Evolutionary conservation across 2,797 vertebrate species (phyloP).

Genomic region (Ispidina lecontei): DNA sequence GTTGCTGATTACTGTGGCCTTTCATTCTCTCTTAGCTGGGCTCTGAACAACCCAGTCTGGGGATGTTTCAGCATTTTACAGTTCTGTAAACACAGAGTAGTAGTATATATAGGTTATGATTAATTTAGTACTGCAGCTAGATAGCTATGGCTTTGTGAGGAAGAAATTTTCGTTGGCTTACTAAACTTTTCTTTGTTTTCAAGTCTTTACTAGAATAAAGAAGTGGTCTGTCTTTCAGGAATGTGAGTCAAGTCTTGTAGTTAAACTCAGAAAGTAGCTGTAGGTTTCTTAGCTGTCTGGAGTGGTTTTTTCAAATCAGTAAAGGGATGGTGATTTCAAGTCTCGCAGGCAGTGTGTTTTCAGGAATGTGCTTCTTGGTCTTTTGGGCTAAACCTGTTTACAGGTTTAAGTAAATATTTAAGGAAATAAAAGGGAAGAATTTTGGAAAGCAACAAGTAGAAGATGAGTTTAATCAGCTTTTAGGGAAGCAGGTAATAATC

Average conservation of each 20-base stretch:
- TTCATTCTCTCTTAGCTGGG: background rate
- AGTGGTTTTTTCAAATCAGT: background rate
- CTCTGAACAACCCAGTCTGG: background rate
- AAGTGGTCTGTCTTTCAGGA: background rate
- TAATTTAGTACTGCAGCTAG: background rate
- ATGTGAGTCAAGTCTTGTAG: background rate
- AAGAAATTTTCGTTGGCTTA: background rate
- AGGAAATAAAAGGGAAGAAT: background rate
- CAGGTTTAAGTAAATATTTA: background rate
- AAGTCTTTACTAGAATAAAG: background rate
- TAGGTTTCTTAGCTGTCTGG: background rate
- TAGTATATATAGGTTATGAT: background rate
- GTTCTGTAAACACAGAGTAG: background rate
- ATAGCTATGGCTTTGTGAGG: background rate
- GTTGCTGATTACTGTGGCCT: background rate
- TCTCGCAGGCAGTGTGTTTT: background rate
- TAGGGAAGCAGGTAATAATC: slow-evolving; percentile 22
- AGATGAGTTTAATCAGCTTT: slow-evolving; percentile 19
- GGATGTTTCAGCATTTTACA: background rate
- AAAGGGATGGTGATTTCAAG: background rate
- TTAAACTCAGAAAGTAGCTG: background rate
- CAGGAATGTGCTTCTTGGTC: background rate
- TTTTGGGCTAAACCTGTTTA: background rate
- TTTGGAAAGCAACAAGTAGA: background rate
- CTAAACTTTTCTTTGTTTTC: background rate